Percentiles rank a stretch among this genome's conserved stretches.
Evolutionary conservation across 1,140 invertebrate species (phyloP).

Genomic region (Diploscapter pachys): DNA sequence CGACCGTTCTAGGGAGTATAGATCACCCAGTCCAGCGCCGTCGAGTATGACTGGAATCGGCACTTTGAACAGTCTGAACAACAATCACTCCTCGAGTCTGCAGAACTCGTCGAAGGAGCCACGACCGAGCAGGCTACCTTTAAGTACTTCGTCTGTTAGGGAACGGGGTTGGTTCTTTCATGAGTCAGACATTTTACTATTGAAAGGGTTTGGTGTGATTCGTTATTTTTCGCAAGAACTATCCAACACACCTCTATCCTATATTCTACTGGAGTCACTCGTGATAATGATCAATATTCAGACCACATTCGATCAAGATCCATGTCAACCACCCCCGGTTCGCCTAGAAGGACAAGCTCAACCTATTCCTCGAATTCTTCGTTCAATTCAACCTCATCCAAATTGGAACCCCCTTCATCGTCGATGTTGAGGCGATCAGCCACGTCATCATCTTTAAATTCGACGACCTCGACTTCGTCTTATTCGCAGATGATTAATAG

Average conservation of each 20-base stretch:
- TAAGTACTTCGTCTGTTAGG: too few relatives aligned
- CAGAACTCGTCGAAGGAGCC: too few relatives aligned
- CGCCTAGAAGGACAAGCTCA: not conserved
- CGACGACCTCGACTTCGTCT: constrained; percentile 32
- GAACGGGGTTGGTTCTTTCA: too few relatives aligned
- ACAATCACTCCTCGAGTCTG: constrained; percentile 12
- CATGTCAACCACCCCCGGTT: constrained; percentile 1
- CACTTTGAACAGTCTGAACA: constrained; percentile 3
- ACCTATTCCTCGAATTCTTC: constrained; percentile 4
- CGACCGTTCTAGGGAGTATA: constrained; percentile 4
- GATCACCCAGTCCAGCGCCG: constrained; percentile 39
- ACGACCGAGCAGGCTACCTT: too few relatives aligned
- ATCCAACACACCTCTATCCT: too few relatives aligned
- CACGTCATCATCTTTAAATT: constrained; percentile 22
- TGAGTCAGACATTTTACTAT: too few relatives aligned
- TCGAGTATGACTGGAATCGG: constrained; percentile 12
- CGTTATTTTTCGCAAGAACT: too few relatives aligned
- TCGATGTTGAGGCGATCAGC: constrained; percentile 31
- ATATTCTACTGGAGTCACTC: too few relatives aligned
- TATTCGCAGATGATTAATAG: constrained; percentile 32
- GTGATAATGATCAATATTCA: too few relatives aligned
- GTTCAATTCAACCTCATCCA: constrained; percentile 17
- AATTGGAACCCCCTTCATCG: constrained; percentile 9
- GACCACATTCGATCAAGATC: not conserved
- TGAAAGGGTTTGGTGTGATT: too few relatives aligned